Evolutionary conservation across 1,140 invertebrate genomes (phyloP).

Genomic region (honey bee (Apis mellifera)): Amel_HAv3.1 CM009937.2:2248001-2248500

Average conservation of each 20-base stretch:
- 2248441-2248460: background rate
- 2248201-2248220: too few species aligned
- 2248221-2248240: background rate
- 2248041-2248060: constrained; percentile 56
- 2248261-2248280: background rate
- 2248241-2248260: background rate
- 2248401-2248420: background rate
- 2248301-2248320: background rate
- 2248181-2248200: too few species aligned
- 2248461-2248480: background rate
- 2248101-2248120: background rate
- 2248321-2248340: background rate
- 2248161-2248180: too few species aligned
- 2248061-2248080: constrained; percentile 53
- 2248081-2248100: constrained; percentile 24
- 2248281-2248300: too few species aligned
- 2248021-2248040: constrained; percentile 74
- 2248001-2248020: constrained; percentile 85
- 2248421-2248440: background rate
- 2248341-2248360: too few species aligned
- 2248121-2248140: constrained; percentile 7
- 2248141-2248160: background rate
- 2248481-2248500: background rate
- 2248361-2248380: too few species aligned
- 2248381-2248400: background rate